A percentile compares a stretch with the other conserved stretches of the same genome.
Conservation (phyloP, 2,888 invertebrate species). For the Torymus texanus region DNA sequence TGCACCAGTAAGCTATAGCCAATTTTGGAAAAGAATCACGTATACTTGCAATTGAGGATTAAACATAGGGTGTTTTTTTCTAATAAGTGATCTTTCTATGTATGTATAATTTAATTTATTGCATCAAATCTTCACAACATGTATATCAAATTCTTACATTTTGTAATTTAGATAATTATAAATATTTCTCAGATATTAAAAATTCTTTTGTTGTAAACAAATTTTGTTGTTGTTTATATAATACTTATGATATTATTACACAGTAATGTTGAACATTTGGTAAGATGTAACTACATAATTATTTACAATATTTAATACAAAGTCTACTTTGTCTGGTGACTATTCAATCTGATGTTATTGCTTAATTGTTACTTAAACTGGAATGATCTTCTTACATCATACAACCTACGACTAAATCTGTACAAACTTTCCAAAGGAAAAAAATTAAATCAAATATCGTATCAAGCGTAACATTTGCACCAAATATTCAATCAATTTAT, state of each 20-base stretch:
- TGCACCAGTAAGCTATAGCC: constrained; percentile 24
- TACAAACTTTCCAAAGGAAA: neutral
- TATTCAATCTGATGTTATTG: constrained; percentile 20
- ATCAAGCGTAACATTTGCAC: too few relatives aligned
- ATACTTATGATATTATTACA: constrained; percentile 47
- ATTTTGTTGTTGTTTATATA: constrained; percentile 36
- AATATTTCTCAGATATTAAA: constrained; percentile 39
- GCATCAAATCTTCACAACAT: constrained; percentile 39
- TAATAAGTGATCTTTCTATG: constrained; percentile 31
- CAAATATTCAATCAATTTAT: too few relatives aligned
- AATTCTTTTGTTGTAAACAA: constrained; percentile 33
- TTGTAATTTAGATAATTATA: constrained; percentile 45
- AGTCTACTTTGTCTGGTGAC: constrained; percentile 32
- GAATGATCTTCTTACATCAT: too few relatives aligned
- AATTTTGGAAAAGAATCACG: constrained; percentile 22
- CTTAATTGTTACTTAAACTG: too few relatives aligned
- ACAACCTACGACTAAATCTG: too few relatives aligned
- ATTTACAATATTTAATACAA: constrained; percentile 39
- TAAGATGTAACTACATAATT: constrained; percentile 38
- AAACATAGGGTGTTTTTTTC: constrained; percentile 29
- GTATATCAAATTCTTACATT: constrained; percentile 41
- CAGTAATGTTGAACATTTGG: constrained; percentile 35
- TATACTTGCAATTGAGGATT: constrained; percentile 35
- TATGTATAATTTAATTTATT: constrained; percentile 51
- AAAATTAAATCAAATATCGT: constrained; percentile 1